Evolutionary conservation across 2,888 invertebrate genomes (phyloP), one percentile per base, ranked within the genome.

Genomic region (Tetrapedia diversipes): DNA sequence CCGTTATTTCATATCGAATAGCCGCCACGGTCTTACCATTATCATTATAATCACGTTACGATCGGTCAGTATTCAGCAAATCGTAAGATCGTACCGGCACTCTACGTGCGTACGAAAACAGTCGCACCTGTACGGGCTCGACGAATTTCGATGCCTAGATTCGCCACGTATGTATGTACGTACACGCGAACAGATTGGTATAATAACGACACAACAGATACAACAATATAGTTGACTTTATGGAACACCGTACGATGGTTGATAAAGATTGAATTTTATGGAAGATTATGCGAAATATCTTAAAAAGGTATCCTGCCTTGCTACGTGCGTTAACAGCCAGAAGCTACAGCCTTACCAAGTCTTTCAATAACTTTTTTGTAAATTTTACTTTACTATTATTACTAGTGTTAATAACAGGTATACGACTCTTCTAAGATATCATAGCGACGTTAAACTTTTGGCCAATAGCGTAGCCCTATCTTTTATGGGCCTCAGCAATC

Each of bases 1-100:
- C 78, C 83, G 79, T 83, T 83, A 80, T 79, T 83, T 83, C 68
- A 34, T 82, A 80, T 73, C 75, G 59, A 53, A 37, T 41, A 65
- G 61, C 29, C 65, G 45, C 32, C 43, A 8, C 59, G 66, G 61
- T 39, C 72, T 70, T 63, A 65, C 81, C 47, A 71, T 83, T 66
- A 45, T 79, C 77, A 82, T 83, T 80, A 78, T 68, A 60, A 71
- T 64, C 82, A 80, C 82, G 82, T 73, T 34, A 29, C 72, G 59
- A 77, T 51, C 74, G 67, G 77, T 74, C 74, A 57, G 69, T 78
- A 82, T 78, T 82, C 64, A 72, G 78, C 70, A 83, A 73, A 80
- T 79, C 79, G 80, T 71, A 41, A 71, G 73, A 71, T 60, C 77
- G 51, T 39, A 61, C 45, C 16, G n/a, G 54, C 47, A 82, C 80